Evolutionary conservation across 2,888 invertebrate species (phyloP), one percentile per base, ranked within the genome.

Genomic region (Agrotis ipsilon): DNA sequence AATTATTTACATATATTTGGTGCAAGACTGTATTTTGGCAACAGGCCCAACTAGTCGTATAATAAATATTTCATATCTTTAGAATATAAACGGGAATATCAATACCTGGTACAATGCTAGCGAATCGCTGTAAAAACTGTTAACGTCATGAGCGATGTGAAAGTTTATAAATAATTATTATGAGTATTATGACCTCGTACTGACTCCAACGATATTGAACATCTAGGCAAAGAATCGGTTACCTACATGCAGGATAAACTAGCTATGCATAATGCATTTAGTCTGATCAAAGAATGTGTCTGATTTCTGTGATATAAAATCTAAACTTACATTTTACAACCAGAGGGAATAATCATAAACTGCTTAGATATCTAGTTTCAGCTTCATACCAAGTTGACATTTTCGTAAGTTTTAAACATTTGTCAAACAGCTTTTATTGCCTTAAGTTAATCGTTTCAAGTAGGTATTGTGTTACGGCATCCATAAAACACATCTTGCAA

Each of bases 21-120:
- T 91, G 89, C 88, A 91, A 84, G 91, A 88, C 88, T 91, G 85
- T 85, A 90, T 89, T 39, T 92, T 93, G 93, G 93, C 93, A 92
- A 76, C 83, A 67, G 80, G 90, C 93, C 93, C 91, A 90, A 84
- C 84, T 88, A 87, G 85, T 88, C 87, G 84, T 88, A 88, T 88
- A 87, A 89, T 89, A 87, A 87, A 91, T 92, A 92, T 91, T 88
- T 90, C 88, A 92, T 90, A 90, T 90, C 88, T 90, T 85, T 83
- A 87, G 86, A 84, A 85, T 88, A 92, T 91, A 89, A 90, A 90
- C 87, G 82, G 79, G 85, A 87, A 87, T 86, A 88, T 74, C 81
- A 79, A 83, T 86, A 82, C 60, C 54, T 77, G 78, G 74, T 74
- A 80, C 68, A 84, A 79, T 74, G 55, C 64, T 81, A 81, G 64